These are phyloP conservation scores for Ophiodon elongatus DNA, from an alignment of 2,113 vertebrate genomes.

Conservation along the genomic window DNA sequence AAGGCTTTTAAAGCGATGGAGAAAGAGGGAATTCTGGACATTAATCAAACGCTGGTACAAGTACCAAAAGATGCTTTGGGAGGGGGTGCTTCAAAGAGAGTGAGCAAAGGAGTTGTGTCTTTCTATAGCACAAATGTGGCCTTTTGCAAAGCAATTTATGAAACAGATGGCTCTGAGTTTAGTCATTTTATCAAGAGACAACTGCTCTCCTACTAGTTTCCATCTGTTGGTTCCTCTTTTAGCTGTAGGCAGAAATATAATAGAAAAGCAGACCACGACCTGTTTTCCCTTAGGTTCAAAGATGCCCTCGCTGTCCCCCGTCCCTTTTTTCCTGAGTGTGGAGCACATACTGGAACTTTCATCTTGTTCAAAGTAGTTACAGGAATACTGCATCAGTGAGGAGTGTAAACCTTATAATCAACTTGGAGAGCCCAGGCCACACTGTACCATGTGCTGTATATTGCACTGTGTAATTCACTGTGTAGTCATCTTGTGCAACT, in stretches of 20 bases:
- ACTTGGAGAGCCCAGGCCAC: constrained; percentile 29
- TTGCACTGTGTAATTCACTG: constrained; percentile 53
- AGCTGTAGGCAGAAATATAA: constrained; percentile 62
- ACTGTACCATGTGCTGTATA: constrained; percentile 9
- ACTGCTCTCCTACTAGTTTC: constrained; percentile 42
- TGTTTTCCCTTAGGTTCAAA: constrained; percentile 73
- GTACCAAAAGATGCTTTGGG: background rate
- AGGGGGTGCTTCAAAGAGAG: constrained; percentile 30
- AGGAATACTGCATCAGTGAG: constrained; percentile 50
- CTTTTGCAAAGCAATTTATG: constrained; percentile 61
- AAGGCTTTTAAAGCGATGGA: constrained; percentile 15
- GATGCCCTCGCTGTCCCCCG: constrained; percentile 44
- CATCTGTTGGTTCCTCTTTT: constrained; percentile 61
- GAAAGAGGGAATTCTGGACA: constrained; percentile 13
- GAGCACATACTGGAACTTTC: constrained; percentile 68
- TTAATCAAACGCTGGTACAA: constrained; percentile 33
- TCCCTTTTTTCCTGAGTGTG: constrained; percentile 38
- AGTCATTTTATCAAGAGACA: constrained; percentile 59
- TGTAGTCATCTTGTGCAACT: constrained; percentile 43
- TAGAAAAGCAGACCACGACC: constrained; percentile 44
- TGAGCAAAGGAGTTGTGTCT: constrained; percentile 27
- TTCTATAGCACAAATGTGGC: constrained; percentile 45
- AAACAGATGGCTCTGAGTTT: constrained; percentile 71
- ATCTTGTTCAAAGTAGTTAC: constrained; percentile 76
- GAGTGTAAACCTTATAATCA: constrained; percentile 65